These are phyloP conservation scores for Sipha flava DNA, from an alignment of 1,140 invertebrate species.

Conservation along the genomic window DNA sequence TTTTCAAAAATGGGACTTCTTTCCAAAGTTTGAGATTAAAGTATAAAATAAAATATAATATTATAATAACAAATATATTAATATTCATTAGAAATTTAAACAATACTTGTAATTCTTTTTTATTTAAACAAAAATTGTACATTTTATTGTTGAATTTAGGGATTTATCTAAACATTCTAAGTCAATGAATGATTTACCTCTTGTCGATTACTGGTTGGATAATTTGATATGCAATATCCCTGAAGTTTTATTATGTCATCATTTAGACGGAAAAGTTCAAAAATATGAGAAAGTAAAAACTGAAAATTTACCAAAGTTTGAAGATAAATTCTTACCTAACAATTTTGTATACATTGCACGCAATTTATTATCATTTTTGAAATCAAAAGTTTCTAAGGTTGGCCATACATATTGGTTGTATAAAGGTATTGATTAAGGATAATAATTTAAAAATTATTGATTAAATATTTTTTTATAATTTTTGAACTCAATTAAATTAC, in stretches of 20 bases:
- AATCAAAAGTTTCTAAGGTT: conserved; percentile 85
- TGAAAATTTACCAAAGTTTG: conserved; percentile 79
- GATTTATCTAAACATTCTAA: conserved; percentile 79
- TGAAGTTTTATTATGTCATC: conserved; percentile 90
- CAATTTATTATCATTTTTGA: conserved; percentile 85
- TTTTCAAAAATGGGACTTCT: conserved; percentile 80
- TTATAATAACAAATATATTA: no score
- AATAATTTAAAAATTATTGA: not conserved
- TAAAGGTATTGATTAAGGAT: conserved; percentile 53
- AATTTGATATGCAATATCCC: conserved; percentile 95
- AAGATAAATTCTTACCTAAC: conserved; percentile 75
- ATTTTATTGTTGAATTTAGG: conserved; percentile 42
- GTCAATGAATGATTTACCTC: conserved; percentile 86
- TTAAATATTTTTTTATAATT: not conserved
- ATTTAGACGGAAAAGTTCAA: conserved; percentile 85
- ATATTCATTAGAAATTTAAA: no score
- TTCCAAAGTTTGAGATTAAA: conserved; percentile 74
- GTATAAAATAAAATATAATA: no score
- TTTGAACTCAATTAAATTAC: not conserved
- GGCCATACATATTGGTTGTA: conserved; percentile 95
- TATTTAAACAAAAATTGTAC: no score
- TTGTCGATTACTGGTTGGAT: conserved; percentile 94
- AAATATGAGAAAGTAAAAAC: conserved; percentile 91
- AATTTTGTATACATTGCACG: conserved; percentile 83
- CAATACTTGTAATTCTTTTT: no score